Conservation (phyloP, 2,797 vertebrate species). For the Steatocranus sp. region DNA sequence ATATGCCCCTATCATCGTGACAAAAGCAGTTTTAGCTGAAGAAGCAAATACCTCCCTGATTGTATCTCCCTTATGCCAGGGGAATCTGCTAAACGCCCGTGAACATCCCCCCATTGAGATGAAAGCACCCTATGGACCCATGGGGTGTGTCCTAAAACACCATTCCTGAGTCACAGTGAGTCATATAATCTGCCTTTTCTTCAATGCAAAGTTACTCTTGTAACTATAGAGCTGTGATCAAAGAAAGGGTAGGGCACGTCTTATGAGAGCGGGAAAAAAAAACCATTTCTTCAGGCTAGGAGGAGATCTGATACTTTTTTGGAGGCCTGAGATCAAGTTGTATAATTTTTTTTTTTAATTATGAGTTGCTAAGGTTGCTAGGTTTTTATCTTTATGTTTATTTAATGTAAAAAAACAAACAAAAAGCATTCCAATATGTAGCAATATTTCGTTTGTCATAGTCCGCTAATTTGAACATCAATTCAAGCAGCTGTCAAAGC, state of each 20-base stretch:
- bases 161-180: conserved; percentile 63
- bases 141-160: conserved; percentile 59
- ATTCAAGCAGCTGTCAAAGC: neutral
- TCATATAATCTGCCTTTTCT: conserved; percentile 65
- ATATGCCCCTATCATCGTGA: neutral
- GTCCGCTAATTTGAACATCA: neutral
- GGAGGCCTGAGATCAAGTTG: neutral
- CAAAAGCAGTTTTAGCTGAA: conserved; percentile 20
- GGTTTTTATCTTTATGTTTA: neutral
- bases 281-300: neutral
- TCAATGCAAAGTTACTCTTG: conserved; percentile 31
- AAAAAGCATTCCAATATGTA: neutral
- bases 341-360: neutral
- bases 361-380: neutral
- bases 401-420: neutral
- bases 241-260: conserved; percentile 35
- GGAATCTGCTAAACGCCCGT: conserved; percentile 6
- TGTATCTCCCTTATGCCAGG: conserved; percentile 10
- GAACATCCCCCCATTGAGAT: conserved; percentile 24
- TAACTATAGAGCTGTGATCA: conserved; percentile 56
- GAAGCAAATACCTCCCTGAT: neutral
- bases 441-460: neutral
- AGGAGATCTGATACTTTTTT: conserved; percentile 4
- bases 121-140: conserved; percentile 40
- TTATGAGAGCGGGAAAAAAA: neutral